phyloP scores from a whole-genome alignment of 2,888 invertebrate species.

The Oegoconia quadripuncta region DNA sequence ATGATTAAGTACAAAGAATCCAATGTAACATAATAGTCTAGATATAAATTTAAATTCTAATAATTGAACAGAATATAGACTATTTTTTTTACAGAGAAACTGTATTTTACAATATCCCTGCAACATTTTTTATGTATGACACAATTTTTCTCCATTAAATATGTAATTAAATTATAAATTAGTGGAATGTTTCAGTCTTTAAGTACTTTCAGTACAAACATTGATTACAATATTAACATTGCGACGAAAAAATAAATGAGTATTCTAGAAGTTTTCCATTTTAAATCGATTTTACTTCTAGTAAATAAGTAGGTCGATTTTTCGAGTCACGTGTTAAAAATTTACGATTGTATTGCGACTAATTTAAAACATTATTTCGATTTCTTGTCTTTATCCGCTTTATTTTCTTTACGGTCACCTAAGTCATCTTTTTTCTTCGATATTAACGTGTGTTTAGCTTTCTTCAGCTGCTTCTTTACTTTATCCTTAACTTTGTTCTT shows the following conservation, averaged over 20 bases:
- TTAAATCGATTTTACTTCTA: no score
- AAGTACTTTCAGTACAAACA: slow-evolving; percentile 42
- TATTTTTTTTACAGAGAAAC: no score
- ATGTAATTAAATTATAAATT: slow-evolving; percentile 6
- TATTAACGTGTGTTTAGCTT: slow-evolving; percentile 65
- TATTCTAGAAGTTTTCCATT: no score
- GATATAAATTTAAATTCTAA: no score
- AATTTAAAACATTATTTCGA: slow-evolving; percentile 20
- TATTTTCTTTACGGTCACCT: slow-evolving; percentile 47
- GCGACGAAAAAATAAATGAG: neutral
- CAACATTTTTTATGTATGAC: slow-evolving; percentile 2
- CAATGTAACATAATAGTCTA: no score
- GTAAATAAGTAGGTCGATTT: no score
- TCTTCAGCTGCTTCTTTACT: slow-evolving; percentile 71
- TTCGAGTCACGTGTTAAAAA: neutral
- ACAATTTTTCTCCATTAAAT: neutral
- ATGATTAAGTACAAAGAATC: no score
- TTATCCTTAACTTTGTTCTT: slow-evolving; percentile 72
- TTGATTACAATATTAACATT: neutral
- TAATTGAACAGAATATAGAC: no score
- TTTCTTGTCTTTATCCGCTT: slow-evolving; percentile 57
- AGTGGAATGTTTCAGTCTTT: slow-evolving; percentile 71
- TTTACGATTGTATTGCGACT: neutral
- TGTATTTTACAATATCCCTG: no score
- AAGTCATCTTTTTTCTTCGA: slow-evolving; percentile 65